Evolutionary conservation across 2,888 invertebrate genomes (phyloP).

Genomic region (Epirrhoe alternata): DNA sequence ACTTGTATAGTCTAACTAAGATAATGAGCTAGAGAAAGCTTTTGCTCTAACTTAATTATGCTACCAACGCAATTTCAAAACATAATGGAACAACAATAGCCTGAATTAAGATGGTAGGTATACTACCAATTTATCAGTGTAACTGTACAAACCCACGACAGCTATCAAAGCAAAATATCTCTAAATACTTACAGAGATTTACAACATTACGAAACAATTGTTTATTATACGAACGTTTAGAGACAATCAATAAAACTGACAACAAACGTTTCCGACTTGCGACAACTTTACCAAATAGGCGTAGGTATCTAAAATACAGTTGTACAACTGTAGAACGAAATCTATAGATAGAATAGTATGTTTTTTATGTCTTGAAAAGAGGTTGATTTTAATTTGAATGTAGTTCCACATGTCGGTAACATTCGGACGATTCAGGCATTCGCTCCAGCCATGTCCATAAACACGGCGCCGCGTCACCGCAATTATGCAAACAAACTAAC

Average conservation of each 20-base stretch:
- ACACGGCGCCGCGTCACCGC: conserved; percentile 49
- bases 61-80: conserved; percentile 35
- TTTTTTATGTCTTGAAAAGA: not conserved
- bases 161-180: conserved; percentile 25
- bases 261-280: conserved; percentile 12
- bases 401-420: conserved; percentile 33
- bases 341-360: not conserved
- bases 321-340: not conserved
- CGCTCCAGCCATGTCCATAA: conserved; percentile 53
- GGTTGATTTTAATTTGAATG: conserved; percentile 15
- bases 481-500: conserved; percentile 69
- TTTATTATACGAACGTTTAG: conserved; percentile 14
- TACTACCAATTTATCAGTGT: conserved; percentile 19
- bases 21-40: conserved; percentile 53
- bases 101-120: conserved; percentile 25
- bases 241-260: conserved; percentile 18
- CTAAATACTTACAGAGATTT: conserved; percentile 9
- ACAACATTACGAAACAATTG: conserved; percentile 19
- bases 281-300: not conserved
- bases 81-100: conserved; percentile 28
- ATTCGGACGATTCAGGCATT: conserved; percentile 50
- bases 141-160: conserved; percentile 21
- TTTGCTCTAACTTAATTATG: conserved; percentile 50
- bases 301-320: conserved; percentile 3
- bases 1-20: conserved; percentile 44